Base-by-base conservation (phyloP, 2,888 invertebrate species). In the Drosophila merina region DNA sequence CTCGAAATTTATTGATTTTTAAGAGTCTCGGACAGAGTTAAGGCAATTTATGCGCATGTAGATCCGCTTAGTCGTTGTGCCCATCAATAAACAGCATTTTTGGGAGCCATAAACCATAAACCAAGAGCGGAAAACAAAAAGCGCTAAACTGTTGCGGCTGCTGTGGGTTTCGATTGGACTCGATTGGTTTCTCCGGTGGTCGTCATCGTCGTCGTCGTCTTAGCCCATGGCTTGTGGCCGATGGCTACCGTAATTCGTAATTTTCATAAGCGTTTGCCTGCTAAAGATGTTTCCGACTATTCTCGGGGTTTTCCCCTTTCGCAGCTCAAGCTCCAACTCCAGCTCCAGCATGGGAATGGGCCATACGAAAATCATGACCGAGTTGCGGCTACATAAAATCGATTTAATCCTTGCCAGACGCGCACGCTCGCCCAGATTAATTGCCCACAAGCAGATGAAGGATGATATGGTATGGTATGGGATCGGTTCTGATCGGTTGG, bases 1-100 rank as follows among this genome's bases (percentile, higher is more conserved):
- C 62, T 73, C 71, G 51, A 60, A 86, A 85, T 88, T 88, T 86
- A 86, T 86, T 88, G 88, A 78, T 86, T 86, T 88, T 86, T 83
- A 86, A 88, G 76, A 86, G 85, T 86, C 73, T 47, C 54, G 79
- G 63, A 54, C 42, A 31, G 57, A 42, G 74, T 30, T 45, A 47
- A 47, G 63, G 57, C 74, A 74, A 75, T 80, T 74, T 73, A 77
- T 71, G 67, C 59, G 58, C 70, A 66, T 71, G 71, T 66, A 83
- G 82, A 84, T 84, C 87, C 87, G 87, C 83, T 84, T 85, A 84
- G 78, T 66, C 68, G 70, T 69, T 82, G 77, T 75, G 86, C 69
- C 81, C 82, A 78, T 76, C 87, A 84, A 86, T 86, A 83, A 78
- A 86, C 75, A 64, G 76, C 33, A 73, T 77, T 80, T 59, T 74